Evolutionary conservation across 2,888 invertebrate genomes (phyloP), one percentile per base, ranked within the genome.

Genomic region (Lasioglossum lativentre): DNA sequence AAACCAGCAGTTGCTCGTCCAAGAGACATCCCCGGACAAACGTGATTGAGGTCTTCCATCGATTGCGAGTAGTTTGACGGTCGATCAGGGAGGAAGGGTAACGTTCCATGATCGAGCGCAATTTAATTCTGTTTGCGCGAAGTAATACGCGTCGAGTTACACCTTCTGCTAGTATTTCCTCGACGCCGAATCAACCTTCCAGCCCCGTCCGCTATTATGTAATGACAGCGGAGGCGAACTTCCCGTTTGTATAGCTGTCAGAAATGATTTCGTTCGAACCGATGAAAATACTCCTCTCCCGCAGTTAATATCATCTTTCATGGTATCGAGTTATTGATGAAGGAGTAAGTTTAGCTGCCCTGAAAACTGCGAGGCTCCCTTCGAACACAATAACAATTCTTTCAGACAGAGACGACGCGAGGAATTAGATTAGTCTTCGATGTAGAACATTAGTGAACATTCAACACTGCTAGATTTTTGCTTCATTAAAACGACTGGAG

Each of bases 101-200:
- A 83, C 71, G 52, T 47, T 27, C 59, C 42, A 75, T 83, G 84
- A 84, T 84, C 78, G 84, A 84, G 14, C 71, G 78, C 75, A 83
- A 84, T 84, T 84, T 84, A 84, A 84, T 84, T 83, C 84, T 71
- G 63, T 84, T 84, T 84, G 84, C 70, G n/a, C 83, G 47, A 75
- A 78, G 83, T 74, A 83, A 83, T 84, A 83, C 83, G 83, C 40
- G 42, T 78, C 83, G 83, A 71, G 42, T 84, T 84, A 78, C 84
- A 84, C 71, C 59, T 66, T 78, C 63, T 63, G 27, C 47, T 75
- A 71, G 40, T 72, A 75, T 56, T 78, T 77, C 63, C 83, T 52
- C 70, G 30, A 56, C 66, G 19, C 0, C 34, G 66, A 68, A 34
- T 68, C 66, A 38, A 34, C 66, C 10, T 68, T 23, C 45, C 56